Base-by-base conservation (phyloP, 2,113 vertebrate genomes). In the Platycercus adscitus region DNA sequence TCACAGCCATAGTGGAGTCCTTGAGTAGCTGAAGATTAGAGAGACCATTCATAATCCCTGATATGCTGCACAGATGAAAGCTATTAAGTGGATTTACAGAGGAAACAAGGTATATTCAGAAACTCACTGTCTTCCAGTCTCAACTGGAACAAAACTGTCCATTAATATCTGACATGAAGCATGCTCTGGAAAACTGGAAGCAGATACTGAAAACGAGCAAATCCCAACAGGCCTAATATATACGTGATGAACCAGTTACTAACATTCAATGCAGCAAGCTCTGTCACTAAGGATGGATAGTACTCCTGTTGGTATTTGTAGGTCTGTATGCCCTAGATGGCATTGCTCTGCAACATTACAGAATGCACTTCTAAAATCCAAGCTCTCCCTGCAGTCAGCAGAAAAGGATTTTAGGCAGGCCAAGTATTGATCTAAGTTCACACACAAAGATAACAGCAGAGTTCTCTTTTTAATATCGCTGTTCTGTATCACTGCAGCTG, bases 271-370 rank as follows among this genome's bases (percentile, higher is more conserved):
- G 53, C 70, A 69, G 73, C 52, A 76, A 76, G 47, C 47, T 83
- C 46, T 52, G 64, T 20, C 64, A 39, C 50, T 9, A 50, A 39
- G 68, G 25, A 43, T 4, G 23, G 77, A 26, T 3, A 41, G 43
- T 21, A 33, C 43, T 66, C 58, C 75, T 66, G n/a, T 15, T 39
- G 56, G 35, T 52, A 63, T 83, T 23, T 86, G 12, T 19, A 65
- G 65, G 31, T n/a, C 25, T 37, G 6, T 16, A 10, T 75, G 88
- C 81, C 91, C 89, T 86, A 86, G 89, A 88, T 93, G 91, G 85
- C 93, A 97, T 94, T 78, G 64, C 85, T 94, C 88, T 91, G 88
- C 85, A 90, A 52, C 43, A 4, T 58, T 44, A 81, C 79, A 52
- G 87, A 77, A 80, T 2, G 37, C 1, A 28, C 43, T 70, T 43